phyloP scores from a whole-genome alignment of 2,113 vertebrate genomes.

The Tylochromis polylepis region DNA sequence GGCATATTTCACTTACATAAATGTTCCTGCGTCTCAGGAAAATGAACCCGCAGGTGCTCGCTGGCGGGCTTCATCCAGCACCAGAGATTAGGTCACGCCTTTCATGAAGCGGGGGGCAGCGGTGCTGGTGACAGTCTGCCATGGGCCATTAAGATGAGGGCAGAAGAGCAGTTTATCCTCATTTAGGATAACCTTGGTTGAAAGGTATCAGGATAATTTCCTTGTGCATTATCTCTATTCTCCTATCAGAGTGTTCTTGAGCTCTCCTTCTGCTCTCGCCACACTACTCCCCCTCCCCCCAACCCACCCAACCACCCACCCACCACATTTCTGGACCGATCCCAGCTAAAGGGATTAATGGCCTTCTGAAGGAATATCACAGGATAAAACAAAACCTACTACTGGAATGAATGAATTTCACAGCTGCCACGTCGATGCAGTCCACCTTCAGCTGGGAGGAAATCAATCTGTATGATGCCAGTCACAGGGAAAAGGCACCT shows the following conservation, averaged over 20 bases:
- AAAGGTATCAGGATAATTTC: conserved; percentile 25
- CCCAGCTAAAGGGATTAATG: conserved; percentile 44
- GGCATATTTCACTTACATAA: conserved; percentile 41
- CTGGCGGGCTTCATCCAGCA: neutral
- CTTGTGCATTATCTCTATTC: neutral
- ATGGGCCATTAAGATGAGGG: conserved; percentile 1
- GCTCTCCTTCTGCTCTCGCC: conserved; percentile 46
- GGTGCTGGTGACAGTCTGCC: conserved; percentile 1
- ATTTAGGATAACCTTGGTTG: conserved; percentile 35
- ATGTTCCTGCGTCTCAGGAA: conserved; percentile 26
- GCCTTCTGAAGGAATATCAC: conserved; percentile 31
- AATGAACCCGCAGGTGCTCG: conserved; percentile 2
- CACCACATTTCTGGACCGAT: conserved; percentile 1
- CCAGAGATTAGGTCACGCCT: conserved; percentile 18
- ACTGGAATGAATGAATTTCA: neutral
- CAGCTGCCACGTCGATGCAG: neutral
- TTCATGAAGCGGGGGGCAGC: neutral
- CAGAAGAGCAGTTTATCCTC: conserved; percentile 20
- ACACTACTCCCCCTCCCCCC: fast-evolving
- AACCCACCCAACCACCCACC: fast-evolving
- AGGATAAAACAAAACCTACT: conserved; percentile 2
- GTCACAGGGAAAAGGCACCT: neutral
- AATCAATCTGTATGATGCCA: neutral
- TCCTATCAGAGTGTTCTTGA: conserved; percentile 25
- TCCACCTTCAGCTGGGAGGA: neutral